Conservation (phyloP, 2,113 vertebrate genomes). For the Pipa parva region DNA sequence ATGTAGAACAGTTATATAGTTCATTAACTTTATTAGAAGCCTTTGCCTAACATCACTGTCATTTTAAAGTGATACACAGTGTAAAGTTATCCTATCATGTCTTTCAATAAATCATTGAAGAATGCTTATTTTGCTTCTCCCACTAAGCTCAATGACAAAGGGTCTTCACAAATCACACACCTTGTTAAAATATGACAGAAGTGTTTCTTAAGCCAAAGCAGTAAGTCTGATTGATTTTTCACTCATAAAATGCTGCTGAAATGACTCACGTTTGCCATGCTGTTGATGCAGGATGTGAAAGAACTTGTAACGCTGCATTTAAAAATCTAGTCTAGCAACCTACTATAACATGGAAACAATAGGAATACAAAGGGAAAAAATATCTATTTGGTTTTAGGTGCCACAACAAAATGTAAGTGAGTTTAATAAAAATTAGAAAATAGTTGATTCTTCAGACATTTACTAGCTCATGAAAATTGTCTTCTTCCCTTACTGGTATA, state of each 20-base stretch:
- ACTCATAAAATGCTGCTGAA: conserved; percentile 42
- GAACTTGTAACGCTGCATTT: too few relatives aligned
- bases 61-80: conserved; percentile 32
- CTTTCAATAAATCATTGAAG: conserved; percentile 48
- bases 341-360: too few relatives aligned
- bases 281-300: conserved; percentile 33
- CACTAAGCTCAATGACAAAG: conserved; percentile 38
- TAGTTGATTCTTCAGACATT: too few relatives aligned
- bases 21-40: conserved; percentile 35
- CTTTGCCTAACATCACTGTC: conserved; percentile 20
- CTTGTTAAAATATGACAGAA: conserved; percentile 47
- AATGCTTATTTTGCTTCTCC: conserved; percentile 42
- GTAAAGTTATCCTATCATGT: conserved; percentile 17
- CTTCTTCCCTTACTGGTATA: too few relatives aligned
- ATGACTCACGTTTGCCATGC: conserved; percentile 22
- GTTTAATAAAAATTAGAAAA: too few relatives aligned
- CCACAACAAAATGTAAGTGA: too few relatives aligned
- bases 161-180: conserved; percentile 45
- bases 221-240: conserved; percentile 41
- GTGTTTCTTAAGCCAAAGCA: conserved; percentile 28
- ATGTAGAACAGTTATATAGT: conserved; percentile 24
- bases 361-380: too few relatives aligned
- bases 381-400: too few relatives aligned
- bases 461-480: too few relatives aligned
- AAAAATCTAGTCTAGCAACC: too few relatives aligned